Evolutionary conservation across 2,888 invertebrate species (phyloP), one percentile per base, ranked within the genome.

Genomic region (Dolichomitus sp.): DNA sequence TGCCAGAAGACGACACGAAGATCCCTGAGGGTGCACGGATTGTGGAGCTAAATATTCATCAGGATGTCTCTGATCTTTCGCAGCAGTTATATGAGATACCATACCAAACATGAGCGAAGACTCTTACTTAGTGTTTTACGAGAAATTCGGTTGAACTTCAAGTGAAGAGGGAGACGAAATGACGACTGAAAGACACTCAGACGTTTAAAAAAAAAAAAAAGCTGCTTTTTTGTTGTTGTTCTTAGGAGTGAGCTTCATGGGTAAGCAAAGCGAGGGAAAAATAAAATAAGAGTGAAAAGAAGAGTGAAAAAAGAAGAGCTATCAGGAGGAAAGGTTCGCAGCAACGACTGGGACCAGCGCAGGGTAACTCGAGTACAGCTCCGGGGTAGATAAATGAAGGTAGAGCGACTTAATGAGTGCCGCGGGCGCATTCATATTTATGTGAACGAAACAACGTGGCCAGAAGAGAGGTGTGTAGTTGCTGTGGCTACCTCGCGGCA

Each of bases 331-430:
- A 73, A 82, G 70, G 59, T 76, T 73, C 50, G 74, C 72, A 11
- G 61, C 37, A 73, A 81, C 54, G 61, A 74, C 50, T 68, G 79
- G 76, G 61, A 81, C 81, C 81, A 83, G 81, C 74, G 82, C 70
- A 66, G 61, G 75, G 19, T 57, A 4, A 65, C 59, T 76, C 68
- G 63, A 42, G 68, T 48, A 66, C 30, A 40, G 61, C 68, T 57
- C 45, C 52, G 73, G 87, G 88, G 86, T 87, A 89, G 89, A 91
- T 91, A 91, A 91, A 91, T 90, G 89, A 90, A 90, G 89, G 89
- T 87, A 86, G 90, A 89, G 88, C 89, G 90, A 90, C 90, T 90
- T 91, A 91, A 92, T 90, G 91, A 91, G 91, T 89, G 90, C 88
- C 91, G 86, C 86, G 90, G 90, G 91, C 90, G 89, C 91, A 90